Evolutionary conservation across 2,888 invertebrate genomes (phyloP).

Genomic region (Lypha dubia): DNA sequence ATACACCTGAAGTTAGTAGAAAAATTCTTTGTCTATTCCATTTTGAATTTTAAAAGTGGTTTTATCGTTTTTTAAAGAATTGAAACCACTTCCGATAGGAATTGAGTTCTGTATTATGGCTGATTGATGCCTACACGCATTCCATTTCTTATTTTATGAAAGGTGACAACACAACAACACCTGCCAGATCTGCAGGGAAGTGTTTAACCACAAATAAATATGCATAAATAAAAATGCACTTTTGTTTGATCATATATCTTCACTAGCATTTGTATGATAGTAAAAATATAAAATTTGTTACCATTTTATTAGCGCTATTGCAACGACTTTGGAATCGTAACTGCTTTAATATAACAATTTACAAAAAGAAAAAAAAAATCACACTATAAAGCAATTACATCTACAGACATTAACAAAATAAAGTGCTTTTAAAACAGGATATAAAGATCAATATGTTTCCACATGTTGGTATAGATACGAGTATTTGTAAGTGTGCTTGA

Average conservation of each 20-base stretch:
- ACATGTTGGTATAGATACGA: background rate
- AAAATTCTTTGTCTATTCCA: too few species aligned
- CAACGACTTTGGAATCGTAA: slow-evolving; percentile 32
- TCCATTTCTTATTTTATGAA: too few species aligned
- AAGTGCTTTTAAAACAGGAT: slow-evolving; percentile 58
- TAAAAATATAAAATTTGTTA: slow-evolving; percentile 6
- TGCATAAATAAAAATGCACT: slow-evolving; percentile 35
- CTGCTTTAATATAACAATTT: slow-evolving; percentile 45
- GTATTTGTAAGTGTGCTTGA: background rate
- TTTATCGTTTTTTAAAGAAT: too few species aligned
- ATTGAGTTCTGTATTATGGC: too few species aligned
- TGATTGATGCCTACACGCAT: too few species aligned
- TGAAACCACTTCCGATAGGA: too few species aligned
- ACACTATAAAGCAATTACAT: slow-evolving; percentile 35
- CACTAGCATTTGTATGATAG: background rate
- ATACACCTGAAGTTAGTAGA: too few species aligned
- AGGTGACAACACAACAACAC: background rate
- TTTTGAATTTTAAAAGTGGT: too few species aligned
- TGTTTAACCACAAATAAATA: background rate
- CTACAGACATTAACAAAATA: slow-evolving; percentile 53
- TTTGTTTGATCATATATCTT: background rate
- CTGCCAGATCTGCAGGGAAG: background rate
- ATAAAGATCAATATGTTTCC: slow-evolving; percentile 35
- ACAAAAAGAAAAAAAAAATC: background rate
- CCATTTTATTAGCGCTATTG: slow-evolving; percentile 6